Percentiles rank a stretch among this genome's conserved stretches.
Evolutionary conservation across 2,797 vertebrate genomes (phyloP).

Genomic region (Sciurus carolinensis): DNA sequence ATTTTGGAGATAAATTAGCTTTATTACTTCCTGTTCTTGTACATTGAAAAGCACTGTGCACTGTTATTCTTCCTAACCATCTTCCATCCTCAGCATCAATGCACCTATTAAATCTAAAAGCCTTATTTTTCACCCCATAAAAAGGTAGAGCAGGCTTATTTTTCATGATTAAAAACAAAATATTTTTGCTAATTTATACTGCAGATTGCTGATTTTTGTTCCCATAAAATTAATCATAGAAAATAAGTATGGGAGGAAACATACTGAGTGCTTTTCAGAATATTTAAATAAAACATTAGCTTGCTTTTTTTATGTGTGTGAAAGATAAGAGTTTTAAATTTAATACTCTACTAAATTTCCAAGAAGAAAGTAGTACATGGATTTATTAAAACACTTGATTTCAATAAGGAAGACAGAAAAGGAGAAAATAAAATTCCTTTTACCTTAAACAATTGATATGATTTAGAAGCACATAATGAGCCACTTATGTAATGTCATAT

Average conservation of each 20-base stretch:
- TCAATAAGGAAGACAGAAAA: background rate
- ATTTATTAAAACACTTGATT: slow-evolving; percentile 4
- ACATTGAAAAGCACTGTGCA: slow-evolving; percentile 70
- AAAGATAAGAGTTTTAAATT: slow-evolving; percentile 31
- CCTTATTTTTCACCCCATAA: slow-evolving; percentile 83
- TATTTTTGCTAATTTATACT: slow-evolving; percentile 56
- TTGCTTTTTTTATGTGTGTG: background rate
- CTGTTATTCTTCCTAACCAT: slow-evolving; percentile 57
- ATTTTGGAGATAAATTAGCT: slow-evolving; percentile 87
- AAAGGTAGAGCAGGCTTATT: slow-evolving; percentile 74
- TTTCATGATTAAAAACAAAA: slow-evolving; percentile 65
- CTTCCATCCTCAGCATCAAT: slow-evolving; percentile 58
- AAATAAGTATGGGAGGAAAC: background rate
- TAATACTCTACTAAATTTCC: background rate
- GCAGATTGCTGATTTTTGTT: slow-evolving; percentile 18
- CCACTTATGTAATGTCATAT: background rate
- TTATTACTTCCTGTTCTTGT: slow-evolving; percentile 83
- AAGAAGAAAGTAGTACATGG: background rate
- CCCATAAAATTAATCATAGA: slow-evolving; percentile 56
- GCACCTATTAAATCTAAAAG: slow-evolving; percentile 78
- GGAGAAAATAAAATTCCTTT: background rate
- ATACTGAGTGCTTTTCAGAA: background rate
- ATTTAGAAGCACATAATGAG: background rate
- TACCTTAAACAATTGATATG: background rate
- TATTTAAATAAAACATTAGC: background rate